These are phyloP conservation scores for Adineta ricciae DNA, from an alignment of 2,888 invertebrate genomes.

Conservation along the genomic window DNA sequence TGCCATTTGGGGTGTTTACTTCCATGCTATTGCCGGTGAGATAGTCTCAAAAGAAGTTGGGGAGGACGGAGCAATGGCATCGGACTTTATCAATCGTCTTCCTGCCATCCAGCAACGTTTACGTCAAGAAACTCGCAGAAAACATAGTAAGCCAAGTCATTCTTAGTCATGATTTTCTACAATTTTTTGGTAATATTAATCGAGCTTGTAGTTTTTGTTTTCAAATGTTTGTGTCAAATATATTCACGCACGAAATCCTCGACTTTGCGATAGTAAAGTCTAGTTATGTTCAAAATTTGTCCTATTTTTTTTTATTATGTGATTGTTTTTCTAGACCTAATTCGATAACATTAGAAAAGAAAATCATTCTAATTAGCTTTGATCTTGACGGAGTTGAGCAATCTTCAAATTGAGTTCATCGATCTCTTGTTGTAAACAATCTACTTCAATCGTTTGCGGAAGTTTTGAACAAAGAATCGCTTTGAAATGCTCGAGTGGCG, in stretches of 20 bases:
- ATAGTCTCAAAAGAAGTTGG: not conserved
- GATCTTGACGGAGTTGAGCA: not conserved
- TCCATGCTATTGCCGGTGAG: not conserved
- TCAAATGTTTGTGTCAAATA: too few relatives aligned
- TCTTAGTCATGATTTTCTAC: not conserved
- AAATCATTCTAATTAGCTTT: not conserved
- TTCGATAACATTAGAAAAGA: not conserved
- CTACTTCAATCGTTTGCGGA: not conserved
- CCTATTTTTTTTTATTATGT: not conserved
- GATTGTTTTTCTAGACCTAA: not conserved
- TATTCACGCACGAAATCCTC: not conserved
- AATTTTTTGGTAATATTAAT: not conserved
- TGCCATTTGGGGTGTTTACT: not conserved
- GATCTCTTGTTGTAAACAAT: conserved; percentile 1
- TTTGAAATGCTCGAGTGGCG: not conserved
- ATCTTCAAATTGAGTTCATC: not conserved
- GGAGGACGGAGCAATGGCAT: not conserved
- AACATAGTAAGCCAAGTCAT: not conserved
- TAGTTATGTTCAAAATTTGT: too few relatives aligned
- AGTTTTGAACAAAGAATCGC: not conserved
- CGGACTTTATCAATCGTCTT: not conserved
- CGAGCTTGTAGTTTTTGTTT: not conserved
- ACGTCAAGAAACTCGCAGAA: not conserved
- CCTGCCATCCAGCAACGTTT: not conserved
- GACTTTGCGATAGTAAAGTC: too few relatives aligned